Evolutionary conservation across 2,797 vertebrate species (phyloP).

Genomic region (Smutsia gigantea): DNA sequence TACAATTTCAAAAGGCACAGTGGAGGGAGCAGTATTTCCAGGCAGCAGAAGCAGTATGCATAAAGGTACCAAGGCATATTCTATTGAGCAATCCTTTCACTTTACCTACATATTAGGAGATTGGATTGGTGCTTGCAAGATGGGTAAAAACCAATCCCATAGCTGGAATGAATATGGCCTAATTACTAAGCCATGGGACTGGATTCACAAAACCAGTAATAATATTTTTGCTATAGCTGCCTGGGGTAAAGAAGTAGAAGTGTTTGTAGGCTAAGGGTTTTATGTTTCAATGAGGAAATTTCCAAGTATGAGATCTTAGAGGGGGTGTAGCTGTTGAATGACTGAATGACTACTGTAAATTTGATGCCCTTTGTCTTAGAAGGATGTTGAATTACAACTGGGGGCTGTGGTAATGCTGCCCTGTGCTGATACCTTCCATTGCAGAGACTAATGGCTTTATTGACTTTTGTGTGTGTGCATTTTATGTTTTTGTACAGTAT

Average conservation of each 20-base stretch:
- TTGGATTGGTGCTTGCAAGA: neutral
- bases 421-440: neutral
- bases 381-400: neutral
- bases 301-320: neutral
- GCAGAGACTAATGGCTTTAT: neutral
- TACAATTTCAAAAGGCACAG: neutral
- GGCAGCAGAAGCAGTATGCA: neutral
- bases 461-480: neutral
- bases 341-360: neutral
- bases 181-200: neutral
- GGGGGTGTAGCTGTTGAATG: neutral
- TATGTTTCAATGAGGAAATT: neutral
- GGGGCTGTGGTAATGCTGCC: neutral
- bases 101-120: neutral
- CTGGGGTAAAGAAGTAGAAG: neutral
- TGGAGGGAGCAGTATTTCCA: neutral
- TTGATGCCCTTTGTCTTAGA: neutral
- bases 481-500: neutral
- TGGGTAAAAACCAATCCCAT: neutral
- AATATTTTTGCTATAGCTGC: neutral
- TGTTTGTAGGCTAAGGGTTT: neutral
- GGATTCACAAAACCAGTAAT: neutral
- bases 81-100: neutral
- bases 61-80: neutral
- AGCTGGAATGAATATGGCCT: neutral